Percentiles rank a stretch among this genome's conserved stretches.
phyloP scores from a whole-genome alignment of 2,888 invertebrate genomes.

The Drosophila antonietae region DNA sequence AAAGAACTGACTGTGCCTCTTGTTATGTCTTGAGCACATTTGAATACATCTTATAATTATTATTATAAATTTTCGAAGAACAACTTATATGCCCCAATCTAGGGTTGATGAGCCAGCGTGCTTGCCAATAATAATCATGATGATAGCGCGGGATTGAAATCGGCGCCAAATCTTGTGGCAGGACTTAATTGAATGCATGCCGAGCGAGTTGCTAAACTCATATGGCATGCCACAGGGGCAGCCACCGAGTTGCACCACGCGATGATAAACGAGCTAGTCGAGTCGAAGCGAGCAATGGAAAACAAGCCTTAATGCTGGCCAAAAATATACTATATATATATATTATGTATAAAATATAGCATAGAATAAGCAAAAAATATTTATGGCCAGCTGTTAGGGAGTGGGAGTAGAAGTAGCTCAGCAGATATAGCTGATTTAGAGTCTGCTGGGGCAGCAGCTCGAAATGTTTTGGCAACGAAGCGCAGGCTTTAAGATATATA shows the following conservation, averaged over 20 bases:
- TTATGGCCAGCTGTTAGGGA: conserved; percentile 52
- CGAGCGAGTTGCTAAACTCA: conserved; percentile 49
- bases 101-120: not conserved
- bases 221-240: conserved; percentile 43
- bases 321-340: conserved; percentile 48
- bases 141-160: conserved; percentile 51
- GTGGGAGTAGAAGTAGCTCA: conserved; percentile 16
- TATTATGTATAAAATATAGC: conserved; percentile 30
- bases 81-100: not conserved
- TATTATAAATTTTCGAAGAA: not conserved
- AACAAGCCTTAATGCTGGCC: conserved; percentile 71
- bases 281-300: conserved; percentile 59
- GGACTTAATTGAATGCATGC: conserved; percentile 72
- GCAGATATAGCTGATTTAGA: conserved; percentile 6
- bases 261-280: conserved; percentile 70
- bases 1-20: too few relatives aligned
- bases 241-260: conserved; percentile 40
- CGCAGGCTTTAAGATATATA: conserved; percentile 47
- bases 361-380: conserved; percentile 70
- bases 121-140: conserved; percentile 56
- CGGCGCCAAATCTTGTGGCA: conserved; percentile 39
- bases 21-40: not conserved
- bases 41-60: not conserved
- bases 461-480: conserved; percentile 62
- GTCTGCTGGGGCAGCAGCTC: conserved; percentile 13